These are phyloP conservation scores for Eretmocerus hayati DNA, from an alignment of 2,888 invertebrate genomes.

Conservation along the genomic window DNA sequence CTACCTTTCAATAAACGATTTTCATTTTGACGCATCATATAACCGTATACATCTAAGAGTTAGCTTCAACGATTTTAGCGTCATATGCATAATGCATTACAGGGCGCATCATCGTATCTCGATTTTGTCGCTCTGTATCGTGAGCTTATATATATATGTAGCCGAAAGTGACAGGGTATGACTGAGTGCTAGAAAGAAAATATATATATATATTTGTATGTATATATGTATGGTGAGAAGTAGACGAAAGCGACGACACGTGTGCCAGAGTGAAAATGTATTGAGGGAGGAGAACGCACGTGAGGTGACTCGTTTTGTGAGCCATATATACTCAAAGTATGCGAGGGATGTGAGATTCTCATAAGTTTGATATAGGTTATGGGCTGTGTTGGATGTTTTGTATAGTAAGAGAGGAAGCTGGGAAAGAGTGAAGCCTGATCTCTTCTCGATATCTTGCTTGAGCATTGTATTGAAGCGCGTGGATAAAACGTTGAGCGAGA, in stretches of 20 bases:
- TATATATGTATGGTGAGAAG: too few relatives aligned
- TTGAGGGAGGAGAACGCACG: constrained; percentile 33
- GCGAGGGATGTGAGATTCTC: constrained; percentile 34
- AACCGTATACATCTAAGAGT: constrained; percentile 12
- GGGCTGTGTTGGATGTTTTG: too few relatives aligned
- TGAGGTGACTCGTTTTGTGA: constrained; percentile 35
- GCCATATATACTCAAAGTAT: too few relatives aligned
- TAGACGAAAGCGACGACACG: constrained; percentile 39
- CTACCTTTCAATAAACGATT: constrained; percentile 30
- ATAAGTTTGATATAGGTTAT: constrained; percentile 37
- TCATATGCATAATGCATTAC: constrained; percentile 42
- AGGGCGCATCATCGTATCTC: constrained; percentile 46
- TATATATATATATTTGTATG: too few relatives aligned
- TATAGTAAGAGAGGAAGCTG: constrained; percentile 26
- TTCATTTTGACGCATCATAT: too few relatives aligned
- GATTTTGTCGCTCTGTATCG: constrained; percentile 31
- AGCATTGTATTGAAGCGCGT: constrained; percentile 1
- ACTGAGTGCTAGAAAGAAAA: too few relatives aligned
- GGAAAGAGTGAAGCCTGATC: constrained; percentile 31
- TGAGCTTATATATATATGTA: too few relatives aligned
- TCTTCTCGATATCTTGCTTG: constrained; percentile 31
- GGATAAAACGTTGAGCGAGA: too few relatives aligned
- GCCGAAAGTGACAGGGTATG: too few relatives aligned
- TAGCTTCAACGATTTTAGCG: neutral
- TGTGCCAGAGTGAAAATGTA: constrained; percentile 48